phyloP scores from a whole-genome alignment of 2,113 vertebrate genomes.

The Stegostoma tigrinum region DNA sequence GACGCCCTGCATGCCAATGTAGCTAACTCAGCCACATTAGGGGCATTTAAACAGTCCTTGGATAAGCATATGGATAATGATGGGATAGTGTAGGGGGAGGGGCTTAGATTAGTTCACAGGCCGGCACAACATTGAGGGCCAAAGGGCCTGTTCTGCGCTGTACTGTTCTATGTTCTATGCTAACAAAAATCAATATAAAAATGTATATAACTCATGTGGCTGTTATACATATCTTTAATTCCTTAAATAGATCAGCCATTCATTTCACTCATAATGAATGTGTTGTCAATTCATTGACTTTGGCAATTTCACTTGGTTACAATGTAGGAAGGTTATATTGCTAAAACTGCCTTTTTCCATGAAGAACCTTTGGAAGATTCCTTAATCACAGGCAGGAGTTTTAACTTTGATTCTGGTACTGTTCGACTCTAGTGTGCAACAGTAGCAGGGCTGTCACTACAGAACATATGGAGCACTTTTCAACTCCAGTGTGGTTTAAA shows the following conservation, averaged over 20 bases:
- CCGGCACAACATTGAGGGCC: no score
- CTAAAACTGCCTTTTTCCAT: not conserved
- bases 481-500: slow-evolving; percentile 18
- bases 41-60: no score
- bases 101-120: no score
- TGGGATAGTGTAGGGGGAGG: no score
- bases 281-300: not conserved
- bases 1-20: no score
- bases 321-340: not conserved
- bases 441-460: not conserved
- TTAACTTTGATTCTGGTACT: not conserved
- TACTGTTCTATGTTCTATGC: no score
- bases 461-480: slow-evolving; percentile 28
- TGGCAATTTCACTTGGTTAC: not conserved
- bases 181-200: not conserved
- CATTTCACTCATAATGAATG: not conserved
- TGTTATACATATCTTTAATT: not conserved
- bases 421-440: not conserved
- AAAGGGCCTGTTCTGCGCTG: no score
- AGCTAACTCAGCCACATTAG: no score
- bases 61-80: no score
- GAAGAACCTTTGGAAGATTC: not conserved
- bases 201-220: not conserved
- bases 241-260: not conserved
- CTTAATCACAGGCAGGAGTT: slow-evolving; percentile 3